phyloP scores from a whole-genome alignment of 2,797 vertebrate genomes.

The Xenentodon cancila region DNA sequence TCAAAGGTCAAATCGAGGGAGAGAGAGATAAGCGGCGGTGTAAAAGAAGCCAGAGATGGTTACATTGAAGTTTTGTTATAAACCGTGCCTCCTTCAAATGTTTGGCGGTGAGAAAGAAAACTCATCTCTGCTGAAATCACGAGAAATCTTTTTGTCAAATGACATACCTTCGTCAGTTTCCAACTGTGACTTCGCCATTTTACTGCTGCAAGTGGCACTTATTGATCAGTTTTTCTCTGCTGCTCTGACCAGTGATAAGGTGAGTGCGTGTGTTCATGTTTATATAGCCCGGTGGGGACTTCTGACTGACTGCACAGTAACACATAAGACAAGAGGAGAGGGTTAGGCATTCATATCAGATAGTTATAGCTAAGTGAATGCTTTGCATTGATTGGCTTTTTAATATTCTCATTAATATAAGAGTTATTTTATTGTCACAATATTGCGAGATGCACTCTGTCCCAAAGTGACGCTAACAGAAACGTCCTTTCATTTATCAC shows the following conservation, averaged over 20 bases:
- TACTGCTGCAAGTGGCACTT: slow-evolving; percentile 11
- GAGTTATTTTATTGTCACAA: too few species aligned
- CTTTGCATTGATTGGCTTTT: too few species aligned
- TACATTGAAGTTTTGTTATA: background rate
- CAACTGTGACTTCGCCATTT: slow-evolving; percentile 44
- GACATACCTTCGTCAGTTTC: slow-evolving; percentile 31
- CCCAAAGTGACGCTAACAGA: too few species aligned
- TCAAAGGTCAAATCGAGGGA: background rate
- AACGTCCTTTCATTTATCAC: too few species aligned
- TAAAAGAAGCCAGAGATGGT: background rate
- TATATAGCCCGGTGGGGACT: background rate
- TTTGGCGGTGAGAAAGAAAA: slow-evolving; percentile 4
- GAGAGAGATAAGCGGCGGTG: background rate
- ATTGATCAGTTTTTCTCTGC: slow-evolving; percentile 60
- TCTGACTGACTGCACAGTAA: background rate
- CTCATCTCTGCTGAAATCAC: slow-evolving; percentile 25
- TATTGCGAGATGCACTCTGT: too few species aligned
- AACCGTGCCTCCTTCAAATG: slow-evolving; percentile 59
- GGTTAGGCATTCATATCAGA: background rate
- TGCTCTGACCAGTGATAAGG: slow-evolving; percentile 30
- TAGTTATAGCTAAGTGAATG: too few species aligned
- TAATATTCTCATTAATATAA: too few species aligned
- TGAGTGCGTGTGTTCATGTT: slow-evolving; percentile 3
- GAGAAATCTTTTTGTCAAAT: slow-evolving; percentile 24
- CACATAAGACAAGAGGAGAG: background rate